Evolutionary conservation across 2,888 invertebrate species (phyloP), one percentile per base, ranked within the genome.

Genomic region (Heteromyza rotundicornis): DNA sequence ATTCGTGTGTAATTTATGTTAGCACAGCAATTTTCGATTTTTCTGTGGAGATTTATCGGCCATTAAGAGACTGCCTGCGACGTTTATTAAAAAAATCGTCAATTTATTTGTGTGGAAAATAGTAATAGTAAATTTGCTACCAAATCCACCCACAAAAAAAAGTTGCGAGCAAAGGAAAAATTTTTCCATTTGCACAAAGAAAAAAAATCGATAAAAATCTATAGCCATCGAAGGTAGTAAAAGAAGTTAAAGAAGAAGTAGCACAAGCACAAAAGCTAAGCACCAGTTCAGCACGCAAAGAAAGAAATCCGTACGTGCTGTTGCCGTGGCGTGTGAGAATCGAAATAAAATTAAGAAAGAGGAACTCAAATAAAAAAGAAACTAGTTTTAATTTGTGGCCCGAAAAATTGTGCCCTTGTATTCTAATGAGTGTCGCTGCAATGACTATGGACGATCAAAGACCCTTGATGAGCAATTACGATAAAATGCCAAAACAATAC

Each of bases 371-470:
- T 10, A 27, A 27, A 27, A 40, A 59, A 63, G 44, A 57, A 23
- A 60, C 40, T 51, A 62, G 53, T 50, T 49, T 14, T 53, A 60
- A 8, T 24, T n/a, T 47, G 23, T 20, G n/a, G 27, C 35, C n/a
- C n/a, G n/a, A 32, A 50, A 50, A 49, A 50, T 50, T 57, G n/a
- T 53, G 49, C 47, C 36, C 58, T n/a, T n/a, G n/a, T n/a, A n/a
- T n/a, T n/a, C n/a, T n/a, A 68, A 76, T 79, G 79, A 79, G 79
- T 79, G 80, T 80, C 78, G 80, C 81, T 80, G 81, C 82, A 76
- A 80, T 82, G 80, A 80, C 80, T 75, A 75, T 82, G 78, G 81
- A 81, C 78, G 80, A 82, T 79, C 82, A 81, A 69, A 81, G 82
- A 80, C 80, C 81, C 63, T 79, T 82, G 72, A 79, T 81, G 80